These are phyloP conservation scores for Cladopsammia gracilis DNA, from an alignment of 64 coral and sea anemone genomes.

Conservation along the genomic window DNA sequence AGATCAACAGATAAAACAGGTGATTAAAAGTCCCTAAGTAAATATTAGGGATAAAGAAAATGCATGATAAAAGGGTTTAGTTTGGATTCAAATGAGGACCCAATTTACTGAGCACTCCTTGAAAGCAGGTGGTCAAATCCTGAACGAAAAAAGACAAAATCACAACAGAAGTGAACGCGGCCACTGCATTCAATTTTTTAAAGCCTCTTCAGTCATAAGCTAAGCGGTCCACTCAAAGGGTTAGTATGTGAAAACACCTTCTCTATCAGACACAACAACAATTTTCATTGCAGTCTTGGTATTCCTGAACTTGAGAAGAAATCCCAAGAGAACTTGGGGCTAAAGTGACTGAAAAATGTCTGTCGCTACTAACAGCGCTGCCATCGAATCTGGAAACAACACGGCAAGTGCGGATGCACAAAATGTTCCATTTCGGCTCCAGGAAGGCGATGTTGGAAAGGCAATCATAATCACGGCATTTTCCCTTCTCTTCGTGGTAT, in stretches of 20 bases:
- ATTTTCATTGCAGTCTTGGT: neutral
- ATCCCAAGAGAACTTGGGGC: neutral
- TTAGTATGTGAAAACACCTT: too few relatives aligned
- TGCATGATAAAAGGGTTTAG: neutral
- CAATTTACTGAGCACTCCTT: neutral
- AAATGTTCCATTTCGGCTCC: neutral
- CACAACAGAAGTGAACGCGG: too few relatives aligned
- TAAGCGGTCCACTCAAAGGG: too few relatives aligned
- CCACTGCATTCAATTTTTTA: too few relatives aligned
- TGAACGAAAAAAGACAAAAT: too few relatives aligned
- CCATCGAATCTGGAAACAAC: neutral
- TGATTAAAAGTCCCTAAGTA: neutral
- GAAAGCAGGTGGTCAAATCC: too few relatives aligned
- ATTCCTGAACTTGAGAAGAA: neutral
- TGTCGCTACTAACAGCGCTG: neutral
- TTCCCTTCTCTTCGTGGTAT: neutral
- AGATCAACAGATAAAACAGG: neutral
- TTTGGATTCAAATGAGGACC: neutral
- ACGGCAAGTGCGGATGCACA: too few relatives aligned
- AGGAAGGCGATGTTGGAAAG: neutral
- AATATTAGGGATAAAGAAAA: neutral
- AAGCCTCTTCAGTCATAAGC: too few relatives aligned
- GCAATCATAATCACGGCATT: neutral
- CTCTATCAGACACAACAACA: too few relatives aligned
- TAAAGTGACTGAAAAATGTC: neutral